Evolutionary conservation across 2,113 vertebrate genomes (phyloP), one percentile per base, ranked within the genome.

Genomic region (Leptodactylus fuscus): DNA sequence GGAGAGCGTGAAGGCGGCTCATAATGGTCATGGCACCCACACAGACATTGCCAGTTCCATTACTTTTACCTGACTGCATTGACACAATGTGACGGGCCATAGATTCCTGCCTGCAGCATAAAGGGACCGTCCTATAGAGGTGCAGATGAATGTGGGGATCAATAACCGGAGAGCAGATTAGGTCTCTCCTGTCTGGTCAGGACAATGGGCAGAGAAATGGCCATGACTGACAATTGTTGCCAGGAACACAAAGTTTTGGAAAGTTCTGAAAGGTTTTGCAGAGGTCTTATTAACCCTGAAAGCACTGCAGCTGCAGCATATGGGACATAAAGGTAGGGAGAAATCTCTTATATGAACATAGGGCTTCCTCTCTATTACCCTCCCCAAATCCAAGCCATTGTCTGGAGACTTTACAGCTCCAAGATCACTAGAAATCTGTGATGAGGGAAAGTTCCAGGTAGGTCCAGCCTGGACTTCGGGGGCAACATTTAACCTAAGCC

Each of bases 21-120:
- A 11, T 58, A 55, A 27, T 27, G 34, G 67, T 55, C 49, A 11
- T 5, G 22, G 18, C 67, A 36, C 32, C 46, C 24, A 6, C 32
- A 73, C 32, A n/a, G 15, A 15, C 34, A 27, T 41, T 4, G 3
- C 69, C 5, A 18, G 15, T 7, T 27, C 13, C 49, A 9, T 85
- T 53, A 29, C 41, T 53, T 85, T 67, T 78, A 67, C 73, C 55
- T 34, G 32, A 69, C 55, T 71, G 65, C 46, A 13, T 24, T 65
- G 20, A 49, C 41, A 85, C 44, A 78, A 51, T 22, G 74, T 69
- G 58, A 69, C 11, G 15, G n/a, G 29, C 29, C 5, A 51, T 78
- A 44, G 24, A 27, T 73, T 55, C 36, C 81, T 36, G 48, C 13
- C 38, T 5, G 5, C 16, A 49, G 73, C 41, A 49, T 44, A 73